Conservation (phyloP, 2,113 vertebrate genomes). For the Ageneiosus marmoratus region DNA sequence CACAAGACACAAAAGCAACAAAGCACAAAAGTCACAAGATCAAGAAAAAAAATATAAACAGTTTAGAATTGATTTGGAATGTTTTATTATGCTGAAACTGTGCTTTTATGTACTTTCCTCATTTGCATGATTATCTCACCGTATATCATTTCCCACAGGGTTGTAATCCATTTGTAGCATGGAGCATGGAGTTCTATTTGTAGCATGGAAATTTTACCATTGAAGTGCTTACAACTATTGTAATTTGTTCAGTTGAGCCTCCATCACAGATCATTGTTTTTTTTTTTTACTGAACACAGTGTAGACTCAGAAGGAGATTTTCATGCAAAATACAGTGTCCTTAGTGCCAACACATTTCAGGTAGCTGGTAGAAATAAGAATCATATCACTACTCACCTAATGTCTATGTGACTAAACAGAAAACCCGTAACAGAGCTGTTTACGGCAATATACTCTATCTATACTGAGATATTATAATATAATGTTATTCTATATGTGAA, state of each 20-base stretch:
- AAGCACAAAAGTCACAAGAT: neutral
- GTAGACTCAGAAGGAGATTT: neutral
- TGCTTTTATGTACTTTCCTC: neutral
- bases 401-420: neutral
- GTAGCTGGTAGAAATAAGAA: neutral
- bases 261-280: neutral
- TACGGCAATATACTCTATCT: neutral
- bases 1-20: neutral
- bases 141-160: neutral
- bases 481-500: neutral
- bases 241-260: neutral
- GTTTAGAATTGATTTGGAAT: neutral
- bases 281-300: neutral
- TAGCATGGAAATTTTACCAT: neutral
- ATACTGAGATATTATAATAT: too few relatives aligned
- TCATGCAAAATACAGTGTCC: neutral
- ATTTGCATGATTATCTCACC: conserved; percentile 27
- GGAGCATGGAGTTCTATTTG: neutral
- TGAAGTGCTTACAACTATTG: neutral
- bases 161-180: neutral
- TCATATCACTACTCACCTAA: neutral
- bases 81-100: neutral
- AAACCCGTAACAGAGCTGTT: neutral
- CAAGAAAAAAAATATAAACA: neutral
- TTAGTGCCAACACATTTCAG: neutral